Percentiles rank a stretch among this genome's conserved stretches.
These are phyloP conservation scores for Agrotis puta DNA, from an alignment of 2,888 invertebrate species.

Conservation along the genomic window DNA sequence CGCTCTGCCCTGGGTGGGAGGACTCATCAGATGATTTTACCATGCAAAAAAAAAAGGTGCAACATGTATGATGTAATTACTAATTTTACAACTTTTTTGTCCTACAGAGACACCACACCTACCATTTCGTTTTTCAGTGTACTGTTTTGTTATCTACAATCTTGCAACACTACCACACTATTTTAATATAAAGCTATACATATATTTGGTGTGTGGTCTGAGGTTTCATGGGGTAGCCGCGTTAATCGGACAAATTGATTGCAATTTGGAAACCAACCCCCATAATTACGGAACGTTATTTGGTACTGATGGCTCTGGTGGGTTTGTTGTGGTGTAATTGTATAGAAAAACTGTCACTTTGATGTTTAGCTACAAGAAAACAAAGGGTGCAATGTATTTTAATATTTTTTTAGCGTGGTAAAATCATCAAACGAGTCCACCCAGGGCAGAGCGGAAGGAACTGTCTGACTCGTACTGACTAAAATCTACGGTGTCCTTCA, in stretches of 20 bases:
- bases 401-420: no score
- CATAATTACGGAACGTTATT: conserved; percentile 60
- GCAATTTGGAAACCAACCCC: conserved; percentile 59
- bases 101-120: background rate
- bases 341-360: conserved; percentile 10
- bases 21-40: no score
- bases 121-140: background rate
- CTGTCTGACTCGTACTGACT: no score
- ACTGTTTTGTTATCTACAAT: background rate
- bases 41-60: no score
- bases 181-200: conserved; percentile 25
- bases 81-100: background rate
- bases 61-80: background rate
- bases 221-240: conserved; percentile 57
- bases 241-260: conserved; percentile 61
- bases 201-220: conserved; percentile 54
- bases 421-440: no score
- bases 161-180: conserved; percentile 12
- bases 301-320: conserved; percentile 44
- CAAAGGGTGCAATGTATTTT: background rate
- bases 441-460: no score
- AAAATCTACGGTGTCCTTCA: no score
- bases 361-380: background rate
- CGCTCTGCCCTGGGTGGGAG: no score
- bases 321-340: conserved; percentile 36